Evolutionary conservation across 2,113 vertebrate genomes (phyloP).

Genomic region (Pygoscelis antarcticus): DNA sequence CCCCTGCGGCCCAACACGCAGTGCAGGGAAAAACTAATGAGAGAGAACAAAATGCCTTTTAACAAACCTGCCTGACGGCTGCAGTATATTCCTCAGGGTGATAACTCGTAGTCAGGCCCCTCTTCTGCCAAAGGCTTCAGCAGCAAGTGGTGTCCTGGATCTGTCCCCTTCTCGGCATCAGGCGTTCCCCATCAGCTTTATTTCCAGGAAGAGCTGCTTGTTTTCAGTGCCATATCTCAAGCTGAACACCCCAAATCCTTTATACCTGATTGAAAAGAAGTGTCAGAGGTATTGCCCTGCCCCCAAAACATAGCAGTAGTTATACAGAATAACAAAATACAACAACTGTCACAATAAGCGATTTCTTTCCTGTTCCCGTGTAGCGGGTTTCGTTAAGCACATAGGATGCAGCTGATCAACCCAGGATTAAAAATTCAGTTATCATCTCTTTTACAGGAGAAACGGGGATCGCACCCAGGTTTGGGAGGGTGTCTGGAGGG

Average conservation of each 20-base stretch:
- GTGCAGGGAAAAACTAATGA: fast-evolving
- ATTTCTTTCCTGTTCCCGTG: neutral
- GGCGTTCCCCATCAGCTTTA: neutral
- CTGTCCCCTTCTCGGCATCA: neutral
- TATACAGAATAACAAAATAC: neutral
- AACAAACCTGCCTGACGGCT: neutral
- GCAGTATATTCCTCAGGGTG: neutral
- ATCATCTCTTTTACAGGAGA: neutral
- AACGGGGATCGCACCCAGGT: neutral
- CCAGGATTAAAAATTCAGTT: neutral
- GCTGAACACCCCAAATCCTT: neutral
- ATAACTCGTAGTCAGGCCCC: neutral
- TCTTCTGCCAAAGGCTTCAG: neutral
- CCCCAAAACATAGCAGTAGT: neutral
- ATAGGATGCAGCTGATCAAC: neutral
- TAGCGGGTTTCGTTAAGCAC: neutral
- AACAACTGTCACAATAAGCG: neutral
- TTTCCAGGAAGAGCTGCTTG: neutral
- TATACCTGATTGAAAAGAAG: neutral
- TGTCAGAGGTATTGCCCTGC: neutral
- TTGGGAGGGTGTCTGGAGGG: neutral
- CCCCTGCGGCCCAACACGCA: neutral
- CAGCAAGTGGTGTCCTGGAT: neutral
- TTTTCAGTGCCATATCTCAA: neutral
- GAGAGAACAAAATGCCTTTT: neutral